These are phyloP conservation scores for Cataglyphis hispanica DNA, from an alignment of 1,140 invertebrate species.

Conservation along the genomic window DNA sequence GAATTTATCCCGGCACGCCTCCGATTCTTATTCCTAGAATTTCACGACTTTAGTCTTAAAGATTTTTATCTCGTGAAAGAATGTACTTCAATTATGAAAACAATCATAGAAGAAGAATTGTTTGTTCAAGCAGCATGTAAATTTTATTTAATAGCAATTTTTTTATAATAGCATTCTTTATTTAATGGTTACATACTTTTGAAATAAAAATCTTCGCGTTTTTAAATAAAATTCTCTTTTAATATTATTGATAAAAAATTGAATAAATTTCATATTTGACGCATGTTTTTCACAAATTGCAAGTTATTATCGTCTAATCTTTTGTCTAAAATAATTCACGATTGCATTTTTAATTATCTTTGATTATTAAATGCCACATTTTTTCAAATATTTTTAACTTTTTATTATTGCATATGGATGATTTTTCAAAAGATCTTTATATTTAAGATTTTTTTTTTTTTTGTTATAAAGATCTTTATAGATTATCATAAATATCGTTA, in stretches of 20 bases:
- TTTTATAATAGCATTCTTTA: background rate
- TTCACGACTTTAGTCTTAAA: slow-evolving; percentile 16
- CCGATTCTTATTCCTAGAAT: slow-evolving; percentile 10
- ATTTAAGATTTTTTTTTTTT: background rate
- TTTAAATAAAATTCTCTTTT: background rate
- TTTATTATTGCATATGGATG: background rate
- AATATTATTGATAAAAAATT: slow-evolving; percentile 19
- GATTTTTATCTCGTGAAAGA: background rate
- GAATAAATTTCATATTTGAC: background rate
- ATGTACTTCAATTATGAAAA: slow-evolving; percentile 25
- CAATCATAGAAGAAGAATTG: slow-evolving; percentile 6
- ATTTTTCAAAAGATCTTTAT: background rate
- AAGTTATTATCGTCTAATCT: background rate
- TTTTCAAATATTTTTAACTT: background rate
- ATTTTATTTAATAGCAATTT: slow-evolving; percentile 1
- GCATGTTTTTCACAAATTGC: background rate
- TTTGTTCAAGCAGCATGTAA: background rate
- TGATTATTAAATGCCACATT: background rate
- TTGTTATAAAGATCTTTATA: no score
- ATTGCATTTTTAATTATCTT: background rate
- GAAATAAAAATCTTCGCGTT: no score
- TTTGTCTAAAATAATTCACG: background rate
- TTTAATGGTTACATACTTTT: background rate
- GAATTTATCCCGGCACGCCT: background rate
- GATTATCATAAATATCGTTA: no score